phyloP scores from a whole-genome alignment of 2,113 vertebrate genomes.

The Erinaceus europaeus region DNA sequence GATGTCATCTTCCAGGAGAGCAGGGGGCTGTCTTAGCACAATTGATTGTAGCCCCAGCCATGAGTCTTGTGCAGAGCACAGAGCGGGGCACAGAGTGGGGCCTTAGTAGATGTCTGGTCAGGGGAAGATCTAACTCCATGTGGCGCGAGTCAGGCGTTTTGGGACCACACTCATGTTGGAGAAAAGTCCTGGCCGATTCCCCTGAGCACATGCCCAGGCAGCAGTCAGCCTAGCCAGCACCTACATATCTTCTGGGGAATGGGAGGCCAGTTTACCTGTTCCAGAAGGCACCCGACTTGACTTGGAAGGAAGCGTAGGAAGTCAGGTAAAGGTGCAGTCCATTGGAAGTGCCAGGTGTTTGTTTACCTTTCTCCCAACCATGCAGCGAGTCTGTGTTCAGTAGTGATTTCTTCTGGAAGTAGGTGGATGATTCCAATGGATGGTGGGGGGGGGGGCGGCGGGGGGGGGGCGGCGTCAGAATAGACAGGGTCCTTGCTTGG shows the following conservation, averaged over 20 bases:
- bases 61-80: not conserved
- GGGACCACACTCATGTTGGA: not conserved
- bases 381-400: too few species aligned
- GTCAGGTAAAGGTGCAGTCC: not conserved
- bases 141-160: not conserved
- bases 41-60: not conserved
- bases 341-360: not conserved
- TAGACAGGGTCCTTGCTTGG: too few species aligned
- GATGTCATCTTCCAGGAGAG: not conserved
- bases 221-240: too few species aligned
- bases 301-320: constrained; percentile 29
- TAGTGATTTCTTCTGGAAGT: too few species aligned
- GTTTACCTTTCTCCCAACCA: too few species aligned
- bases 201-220: too few species aligned
- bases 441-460: too few species aligned
- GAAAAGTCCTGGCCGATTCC: too few species aligned
- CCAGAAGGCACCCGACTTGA: not conserved
- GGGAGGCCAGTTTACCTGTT: not conserved
- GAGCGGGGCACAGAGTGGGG: not conserved
- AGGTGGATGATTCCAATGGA: too few species aligned
- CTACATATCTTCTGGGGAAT: not conserved
- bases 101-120: constrained; percentile 14
- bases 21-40: not conserved
- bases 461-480: too few species aligned
- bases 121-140: not conserved